These are phyloP conservation scores for Serranus cabrilla DNA, from an alignment of 2,797 vertebrate species.

Conservation along the genomic window DNA sequence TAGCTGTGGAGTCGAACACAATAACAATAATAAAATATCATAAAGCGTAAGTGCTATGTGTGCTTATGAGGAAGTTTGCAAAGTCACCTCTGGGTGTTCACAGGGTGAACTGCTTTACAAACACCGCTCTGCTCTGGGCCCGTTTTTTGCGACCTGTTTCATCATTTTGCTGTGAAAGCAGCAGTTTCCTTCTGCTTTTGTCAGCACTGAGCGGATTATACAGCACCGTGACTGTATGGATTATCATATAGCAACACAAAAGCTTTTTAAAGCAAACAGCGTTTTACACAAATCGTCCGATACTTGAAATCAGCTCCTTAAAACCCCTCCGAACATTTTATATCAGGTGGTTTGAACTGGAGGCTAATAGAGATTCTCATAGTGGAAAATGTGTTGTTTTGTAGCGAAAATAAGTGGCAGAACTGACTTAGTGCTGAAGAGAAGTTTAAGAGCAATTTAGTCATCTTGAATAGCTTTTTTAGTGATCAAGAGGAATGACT, in stretches of 20 bases:
- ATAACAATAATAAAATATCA: background rate
- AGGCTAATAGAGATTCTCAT: constrained; percentile 22
- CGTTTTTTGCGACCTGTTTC: constrained; percentile 21
- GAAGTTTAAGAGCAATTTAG: constrained; percentile 61
- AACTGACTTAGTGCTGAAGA: constrained; percentile 39
- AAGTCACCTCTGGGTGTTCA: background rate
- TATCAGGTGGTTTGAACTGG: constrained; percentile 16
- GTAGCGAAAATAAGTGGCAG: constrained; percentile 37
- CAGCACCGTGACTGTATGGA: constrained; percentile 7
- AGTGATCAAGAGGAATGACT: constrained; percentile 66
- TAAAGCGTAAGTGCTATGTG: background rate
- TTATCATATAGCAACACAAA: constrained; percentile 36
- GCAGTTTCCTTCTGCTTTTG: constrained; percentile 23
- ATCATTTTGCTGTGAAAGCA: constrained; percentile 22
- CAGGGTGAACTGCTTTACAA: constrained; percentile 4
- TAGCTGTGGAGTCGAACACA: background rate
- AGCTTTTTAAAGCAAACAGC: constrained; percentile 21
- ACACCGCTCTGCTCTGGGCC: background rate
- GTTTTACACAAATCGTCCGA: constrained; percentile 10
- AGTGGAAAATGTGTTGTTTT: constrained; percentile 18
- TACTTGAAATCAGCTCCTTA: constrained; percentile 6
- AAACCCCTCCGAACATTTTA: constrained; percentile 1
- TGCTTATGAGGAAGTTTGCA: background rate
- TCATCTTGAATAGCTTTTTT: constrained; percentile 62
- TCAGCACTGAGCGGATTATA: constrained; percentile 39